Evolutionary conservation across 2,797 vertebrate genomes (phyloP).

Genomic region (Coilia nasus): DNA sequence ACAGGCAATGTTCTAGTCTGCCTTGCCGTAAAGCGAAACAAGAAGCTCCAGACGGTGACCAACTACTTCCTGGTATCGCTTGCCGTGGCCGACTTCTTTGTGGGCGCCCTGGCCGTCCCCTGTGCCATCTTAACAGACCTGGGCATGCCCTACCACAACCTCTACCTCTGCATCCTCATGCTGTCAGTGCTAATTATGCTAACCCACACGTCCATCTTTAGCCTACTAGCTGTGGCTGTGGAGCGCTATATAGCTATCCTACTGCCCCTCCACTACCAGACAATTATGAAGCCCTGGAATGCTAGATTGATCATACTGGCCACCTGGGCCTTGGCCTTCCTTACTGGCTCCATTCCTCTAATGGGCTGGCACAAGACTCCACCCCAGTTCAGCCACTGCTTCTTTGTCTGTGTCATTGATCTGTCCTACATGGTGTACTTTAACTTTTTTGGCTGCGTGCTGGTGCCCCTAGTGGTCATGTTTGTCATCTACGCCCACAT

Average conservation of each 20-base stretch:
- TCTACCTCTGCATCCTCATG: conserved; percentile 59
- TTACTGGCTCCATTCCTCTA: conserved; percentile 79
- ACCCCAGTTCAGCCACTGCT: conserved; percentile 67
- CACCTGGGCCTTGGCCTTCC: conserved; percentile 82
- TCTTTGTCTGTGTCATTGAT: conserved; percentile 84
- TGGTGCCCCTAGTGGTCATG: conserved; percentile 82
- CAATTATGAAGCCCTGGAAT: conserved; percentile 81
- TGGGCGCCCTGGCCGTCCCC: conserved; percentile 63
- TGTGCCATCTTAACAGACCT: conserved; percentile 61
- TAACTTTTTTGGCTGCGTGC: conserved; percentile 84
- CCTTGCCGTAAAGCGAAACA: conserved; percentile 63
- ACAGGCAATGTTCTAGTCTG: conserved; percentile 71
- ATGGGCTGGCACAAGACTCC: conserved; percentile 75
- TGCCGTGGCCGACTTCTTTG: conserved; percentile 62
- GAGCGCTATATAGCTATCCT: conserved; percentile 67
- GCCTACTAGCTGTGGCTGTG: conserved; percentile 59
- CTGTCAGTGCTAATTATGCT: conserved; percentile 61
- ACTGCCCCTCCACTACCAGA: conserved; percentile 79
- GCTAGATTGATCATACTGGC: conserved; percentile 76
- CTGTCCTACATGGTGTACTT: conserved; percentile 91
- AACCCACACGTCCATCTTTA: conserved; percentile 66
- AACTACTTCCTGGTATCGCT: conserved; percentile 75
- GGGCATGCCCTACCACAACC: conserved; percentile 54
- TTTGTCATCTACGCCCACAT: conserved; percentile 84
- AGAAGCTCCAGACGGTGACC: conserved; percentile 70